Percentiles rank a stretch among this genome's conserved stretches.
Evolutionary conservation across 1,140 invertebrate species (phyloP).

Genomic region (Dendroctonus ponderosae): DNA sequence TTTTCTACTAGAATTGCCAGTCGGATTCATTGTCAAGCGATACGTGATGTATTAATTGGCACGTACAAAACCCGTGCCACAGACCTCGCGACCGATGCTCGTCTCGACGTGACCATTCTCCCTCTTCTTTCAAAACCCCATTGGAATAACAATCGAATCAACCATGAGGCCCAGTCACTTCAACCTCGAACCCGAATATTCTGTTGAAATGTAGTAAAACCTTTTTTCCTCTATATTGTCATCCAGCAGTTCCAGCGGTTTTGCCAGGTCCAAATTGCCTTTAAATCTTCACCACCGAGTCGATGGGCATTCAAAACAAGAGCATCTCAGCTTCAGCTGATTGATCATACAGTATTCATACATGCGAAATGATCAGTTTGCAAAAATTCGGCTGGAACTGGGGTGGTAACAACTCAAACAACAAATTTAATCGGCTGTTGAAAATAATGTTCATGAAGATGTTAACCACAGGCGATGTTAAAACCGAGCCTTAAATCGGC

Average conservation of each 20-base stretch:
- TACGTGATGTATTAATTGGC: not conserved
- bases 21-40: too few relatives aligned
- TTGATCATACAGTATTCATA: not conserved
- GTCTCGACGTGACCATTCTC: slow-evolving; percentile 26
- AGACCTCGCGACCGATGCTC: slow-evolving; percentile 22
- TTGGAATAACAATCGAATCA: slow-evolving; percentile 12
- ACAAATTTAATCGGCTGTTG: too few relatives aligned
- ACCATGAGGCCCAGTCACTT: not conserved
- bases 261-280: too few relatives aligned
- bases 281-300: not conserved
- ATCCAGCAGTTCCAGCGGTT: too few relatives aligned
- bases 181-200: slow-evolving; percentile 1
- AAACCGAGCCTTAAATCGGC: not conserved
- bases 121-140: not conserved
- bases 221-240: not conserved
- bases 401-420: too few relatives aligned
- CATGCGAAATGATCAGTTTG: not conserved
- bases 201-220: too few relatives aligned
- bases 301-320: not conserved
- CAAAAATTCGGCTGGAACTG: not conserved
- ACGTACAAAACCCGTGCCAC: slow-evolving; percentile 30
- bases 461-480: too few relatives aligned
- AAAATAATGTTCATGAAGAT: too few relatives aligned
- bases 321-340: not conserved
- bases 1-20: too few relatives aligned